A percentile compares a stretch with the other conserved stretches of the same genome.
These are phyloP conservation scores for Sesia apiformis DNA, from an alignment of 2,888 invertebrate species.

Conservation along the genomic window DNA sequence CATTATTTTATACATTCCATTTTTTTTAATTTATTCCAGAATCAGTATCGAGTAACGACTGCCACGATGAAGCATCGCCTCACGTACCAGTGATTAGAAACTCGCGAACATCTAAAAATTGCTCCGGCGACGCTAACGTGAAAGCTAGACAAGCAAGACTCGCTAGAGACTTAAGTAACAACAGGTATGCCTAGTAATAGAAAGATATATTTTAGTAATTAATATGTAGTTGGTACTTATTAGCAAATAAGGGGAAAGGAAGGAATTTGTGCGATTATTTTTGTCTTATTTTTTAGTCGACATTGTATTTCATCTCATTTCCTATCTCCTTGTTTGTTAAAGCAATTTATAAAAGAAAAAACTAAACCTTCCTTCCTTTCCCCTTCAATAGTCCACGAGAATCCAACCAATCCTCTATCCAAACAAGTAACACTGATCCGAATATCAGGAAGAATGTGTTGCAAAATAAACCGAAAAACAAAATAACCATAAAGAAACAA, in stretches of 20 bases:
- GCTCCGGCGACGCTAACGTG: conserved; percentile 54
- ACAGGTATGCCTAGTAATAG: conserved; percentile 33
- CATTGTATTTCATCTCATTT: conserved; percentile 14
- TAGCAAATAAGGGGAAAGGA: conserved; percentile 73
- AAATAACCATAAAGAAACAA: conserved; percentile 38
- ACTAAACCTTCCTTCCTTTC: conserved; percentile 56
- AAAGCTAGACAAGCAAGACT: conserved; percentile 64
- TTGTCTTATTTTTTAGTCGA: conserved; percentile 10
- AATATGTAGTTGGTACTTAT: not conserved
- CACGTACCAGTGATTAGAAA: conserved; percentile 62
- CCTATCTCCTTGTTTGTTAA: conserved; percentile 70
- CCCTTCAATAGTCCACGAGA: conserved; percentile 53
- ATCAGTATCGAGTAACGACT: conserved; percentile 61
- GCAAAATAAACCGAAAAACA: conserved; percentile 31
- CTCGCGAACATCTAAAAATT: conserved; percentile 39
- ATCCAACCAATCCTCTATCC: conserved; percentile 27
- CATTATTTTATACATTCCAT: not conserved
- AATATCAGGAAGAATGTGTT: conserved; percentile 28
- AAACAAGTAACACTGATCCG: conserved; percentile 41
- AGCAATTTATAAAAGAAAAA: conserved; percentile 9
- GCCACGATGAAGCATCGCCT: conserved; percentile 48
- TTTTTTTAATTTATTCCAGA: conserved; percentile 27
- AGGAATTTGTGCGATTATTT: conserved; percentile 22
- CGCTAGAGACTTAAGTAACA: conserved; percentile 56
- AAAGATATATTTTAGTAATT: not conserved